A percentile compares a stretch with the other conserved stretches of the same genome.
phyloP scores from a whole-genome alignment of 2,113 vertebrate species.

The Leptobrachium leishanense region DNA sequence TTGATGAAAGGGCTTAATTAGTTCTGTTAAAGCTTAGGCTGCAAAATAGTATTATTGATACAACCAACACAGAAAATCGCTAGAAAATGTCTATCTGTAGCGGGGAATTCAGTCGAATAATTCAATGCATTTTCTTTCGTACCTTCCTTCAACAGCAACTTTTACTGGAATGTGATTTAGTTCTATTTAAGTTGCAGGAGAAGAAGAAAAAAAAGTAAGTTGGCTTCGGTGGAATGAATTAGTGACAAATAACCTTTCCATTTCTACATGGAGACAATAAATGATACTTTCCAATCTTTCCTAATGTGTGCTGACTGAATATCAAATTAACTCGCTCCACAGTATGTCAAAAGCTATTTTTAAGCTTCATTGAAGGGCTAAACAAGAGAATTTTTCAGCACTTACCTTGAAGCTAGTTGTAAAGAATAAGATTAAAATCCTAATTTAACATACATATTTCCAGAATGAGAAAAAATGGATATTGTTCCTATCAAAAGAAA shows the following conservation, averaged over 20 bases:
- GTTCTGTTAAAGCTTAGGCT: slow-evolving; percentile 25
- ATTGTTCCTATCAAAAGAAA: too few species aligned
- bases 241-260: slow-evolving; percentile 9
- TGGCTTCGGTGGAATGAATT: slow-evolving; percentile 5
- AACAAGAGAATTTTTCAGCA: slow-evolving; percentile 26
- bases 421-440: slow-evolving; percentile 23
- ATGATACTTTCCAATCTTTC: slow-evolving; percentile 22
- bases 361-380: slow-evolving; percentile 34
- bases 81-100: slow-evolving; percentile 37
- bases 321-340: slow-evolving; percentile 25
- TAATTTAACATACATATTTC: background rate
- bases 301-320: slow-evolving; percentile 14
- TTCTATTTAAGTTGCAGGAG: background rate
- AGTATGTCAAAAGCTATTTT: slow-evolving; percentile 28
- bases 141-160: slow-evolving; percentile 18
- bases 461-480: background rate
- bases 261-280: slow-evolving; percentile 13
- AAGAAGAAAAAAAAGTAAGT: background rate
- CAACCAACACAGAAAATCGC: slow-evolving; percentile 27
- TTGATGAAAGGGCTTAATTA: slow-evolving; percentile 33
- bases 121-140: slow-evolving; percentile 27
- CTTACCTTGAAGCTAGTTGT: background rate
- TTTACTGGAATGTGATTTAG: background rate
- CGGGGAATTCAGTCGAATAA: slow-evolving; percentile 2
- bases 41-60: slow-evolving; percentile 44